These are phyloP conservation scores for Sussaba pulchella DNA, from an alignment of 2,888 invertebrate species.

Conservation along the genomic window DNA sequence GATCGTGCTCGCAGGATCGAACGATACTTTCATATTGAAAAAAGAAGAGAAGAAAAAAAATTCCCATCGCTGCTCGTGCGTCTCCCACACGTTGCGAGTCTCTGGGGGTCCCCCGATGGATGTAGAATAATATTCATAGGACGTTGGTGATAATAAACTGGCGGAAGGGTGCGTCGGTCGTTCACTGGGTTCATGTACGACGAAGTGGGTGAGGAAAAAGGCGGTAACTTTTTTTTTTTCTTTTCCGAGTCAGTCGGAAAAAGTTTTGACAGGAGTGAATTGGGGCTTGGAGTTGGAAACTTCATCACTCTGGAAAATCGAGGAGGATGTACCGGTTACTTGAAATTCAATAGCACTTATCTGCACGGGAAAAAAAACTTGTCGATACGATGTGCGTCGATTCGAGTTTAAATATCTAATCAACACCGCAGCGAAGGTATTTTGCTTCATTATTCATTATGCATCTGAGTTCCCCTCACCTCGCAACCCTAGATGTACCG, in stretches of 20 bases:
- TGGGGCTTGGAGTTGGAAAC: neutral
- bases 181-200: neutral
- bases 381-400: neutral
- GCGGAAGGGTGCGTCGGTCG: constrained; percentile 54
- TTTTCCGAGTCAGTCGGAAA: neutral
- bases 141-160: constrained; percentile 48
- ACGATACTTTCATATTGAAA: constrained; percentile 57
- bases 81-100: constrained; percentile 10
- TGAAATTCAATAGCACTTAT: neutral
- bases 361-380: too few species aligned
- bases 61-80: constrained; percentile 41
- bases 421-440: too few species aligned
- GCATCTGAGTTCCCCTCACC: too few species aligned
- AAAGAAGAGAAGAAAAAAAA: too few species aligned
- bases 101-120: constrained; percentile 50
- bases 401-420: too few species aligned
- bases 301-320: neutral
- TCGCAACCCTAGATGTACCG: too few species aligned
- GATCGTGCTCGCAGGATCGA: constrained; percentile 52
- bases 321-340: neutral
- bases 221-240: neutral
- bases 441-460: too few species aligned
- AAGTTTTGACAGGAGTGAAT: constrained; percentile 2
- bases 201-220: constrained; percentile 1
- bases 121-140: constrained; percentile 56